Percentiles rank a stretch among this genome's conserved stretches.
Conservation (phyloP, 2,797 vertebrate genomes). For the Aplochiton taeniatus region DNA sequence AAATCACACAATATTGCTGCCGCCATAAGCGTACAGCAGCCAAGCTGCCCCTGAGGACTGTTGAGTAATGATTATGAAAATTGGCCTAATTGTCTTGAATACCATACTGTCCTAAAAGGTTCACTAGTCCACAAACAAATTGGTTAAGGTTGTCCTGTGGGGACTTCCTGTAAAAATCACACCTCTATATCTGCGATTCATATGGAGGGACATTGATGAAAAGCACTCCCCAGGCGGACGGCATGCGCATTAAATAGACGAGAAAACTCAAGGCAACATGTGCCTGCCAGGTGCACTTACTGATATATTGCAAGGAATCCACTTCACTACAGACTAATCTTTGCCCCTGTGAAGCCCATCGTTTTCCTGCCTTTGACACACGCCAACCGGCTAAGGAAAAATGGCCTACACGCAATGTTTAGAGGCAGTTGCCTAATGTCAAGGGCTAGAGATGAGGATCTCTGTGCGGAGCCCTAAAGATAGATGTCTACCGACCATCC, state of each 20-base stretch:
- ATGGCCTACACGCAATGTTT: slow-evolving; percentile 77
- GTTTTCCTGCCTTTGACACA: slow-evolving; percentile 77
- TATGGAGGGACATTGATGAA: slow-evolving; percentile 26
- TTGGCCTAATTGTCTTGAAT: slow-evolving; percentile 56
- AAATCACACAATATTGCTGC: slow-evolving; percentile 57
- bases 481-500: slow-evolving; percentile 78
- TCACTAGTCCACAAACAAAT: slow-evolving; percentile 46
- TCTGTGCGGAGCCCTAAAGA: slow-evolving; percentile 75
- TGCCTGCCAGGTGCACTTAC: slow-evolving; percentile 79
- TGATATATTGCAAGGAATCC: slow-evolving; percentile 69
- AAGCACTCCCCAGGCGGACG: slow-evolving; percentile 28
- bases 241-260: slow-evolving; percentile 36
- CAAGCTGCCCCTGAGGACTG: slow-evolving; percentile 41
- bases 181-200: slow-evolving; percentile 7
- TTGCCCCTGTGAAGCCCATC: slow-evolving; percentile 61
- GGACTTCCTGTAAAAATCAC: slow-evolving; percentile 17
- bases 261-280: slow-evolving; percentile 71
- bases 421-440: slow-evolving; percentile 65
- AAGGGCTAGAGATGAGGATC: slow-evolving; percentile 68
- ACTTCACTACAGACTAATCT: slow-evolving; percentile 71
- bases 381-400: slow-evolving; percentile 71
- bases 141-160: slow-evolving; percentile 32
- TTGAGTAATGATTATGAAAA: slow-evolving; percentile 61
- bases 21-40: slow-evolving; percentile 33
- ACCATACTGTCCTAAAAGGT: slow-evolving; percentile 33